Evolutionary conservation across 1,140 invertebrate genomes (phyloP).

Genomic region (Drosophila ironensis): DNA sequence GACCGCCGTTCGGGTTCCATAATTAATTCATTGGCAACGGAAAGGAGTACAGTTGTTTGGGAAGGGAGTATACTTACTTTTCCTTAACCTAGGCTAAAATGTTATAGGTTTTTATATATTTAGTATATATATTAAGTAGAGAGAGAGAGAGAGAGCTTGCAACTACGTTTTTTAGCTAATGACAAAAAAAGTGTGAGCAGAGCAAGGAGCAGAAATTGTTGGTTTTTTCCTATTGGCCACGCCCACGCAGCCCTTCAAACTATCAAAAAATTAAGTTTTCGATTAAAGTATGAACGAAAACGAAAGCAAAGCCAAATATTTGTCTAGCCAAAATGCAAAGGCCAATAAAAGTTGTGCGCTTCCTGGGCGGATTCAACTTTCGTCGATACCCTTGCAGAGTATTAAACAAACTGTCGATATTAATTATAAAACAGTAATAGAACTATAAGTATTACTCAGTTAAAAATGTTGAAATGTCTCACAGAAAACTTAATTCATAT

Average conservation of each 20-base stretch:
- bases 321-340: slow-evolving; percentile 70
- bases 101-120: too few relatives aligned
- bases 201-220: slow-evolving; percentile 1
- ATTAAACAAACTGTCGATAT: too few relatives aligned
- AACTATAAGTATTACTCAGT: too few relatives aligned
- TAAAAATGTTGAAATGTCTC: too few relatives aligned
- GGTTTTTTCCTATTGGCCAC: neutral
- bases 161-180: slow-evolving; percentile 38
- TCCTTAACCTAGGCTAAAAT: neutral
- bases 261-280: neutral
- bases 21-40: neutral
- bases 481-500: too few relatives aligned
- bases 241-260: neutral
- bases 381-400: slow-evolving; percentile 32
- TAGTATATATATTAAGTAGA: neutral
- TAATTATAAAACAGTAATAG: neutral
- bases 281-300: slow-evolving; percentile 28
- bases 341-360: slow-evolving; percentile 34
- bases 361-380: neutral
- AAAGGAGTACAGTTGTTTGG: neutral
- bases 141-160: slow-evolving; percentile 24
- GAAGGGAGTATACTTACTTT: neutral
- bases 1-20: neutral
- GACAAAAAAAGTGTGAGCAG: slow-evolving; percentile 17
- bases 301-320: slow-evolving; percentile 70